Base-by-base conservation (phyloP, 2,113 vertebrate species). In the Apodemus sylvaticus region DNA sequence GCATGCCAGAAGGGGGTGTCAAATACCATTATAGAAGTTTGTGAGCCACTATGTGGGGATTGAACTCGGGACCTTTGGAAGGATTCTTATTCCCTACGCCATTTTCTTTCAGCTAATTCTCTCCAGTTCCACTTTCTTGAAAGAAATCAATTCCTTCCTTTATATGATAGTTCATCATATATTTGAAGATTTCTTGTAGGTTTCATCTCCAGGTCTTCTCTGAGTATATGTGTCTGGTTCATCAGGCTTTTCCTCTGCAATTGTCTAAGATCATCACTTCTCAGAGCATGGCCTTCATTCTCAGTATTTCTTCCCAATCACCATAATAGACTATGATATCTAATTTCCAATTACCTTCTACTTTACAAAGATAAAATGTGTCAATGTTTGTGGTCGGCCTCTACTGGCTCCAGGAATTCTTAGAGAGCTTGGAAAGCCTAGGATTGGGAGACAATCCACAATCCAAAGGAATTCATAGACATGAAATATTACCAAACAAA, bases 391-490 rank as follows among this genome's bases (percentile, higher is more conserved):
- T 66, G 53, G 13, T 53, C 53, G 68, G 77, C 26, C 11, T 81
- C 5, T 71, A 53, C 22, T 39, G 70, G 81, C 13, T 73, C 58
- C 39, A 13, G 55, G 31, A 88, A 12, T 83, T 97, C 76, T 82
- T 95, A 16, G 42, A 93, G 53, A 48, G 73, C 20, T 91, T 86
- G 73, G 39, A 89, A 90, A 88, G 83, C 39, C 71, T 92, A 91
- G 77, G 24, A 85, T 68, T 90, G 85, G 53, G 53, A 10, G 39
- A 86, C 26, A 88, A 86, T 26, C 82, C 73, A 86, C 60, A 86
- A 93, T 17, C 55, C 79, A 62, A 95, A 96, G 64, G 13, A 93
- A 96, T 78, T 90, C 53, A 58, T 14, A 68, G 73, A 94, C 66
- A 92, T 78, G 53, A 96, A 91, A 82, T 7, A 77, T 93, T 53